phyloP scores from a whole-genome alignment of 2,113 vertebrate genomes.

The Polypterus bichir region DNA sequence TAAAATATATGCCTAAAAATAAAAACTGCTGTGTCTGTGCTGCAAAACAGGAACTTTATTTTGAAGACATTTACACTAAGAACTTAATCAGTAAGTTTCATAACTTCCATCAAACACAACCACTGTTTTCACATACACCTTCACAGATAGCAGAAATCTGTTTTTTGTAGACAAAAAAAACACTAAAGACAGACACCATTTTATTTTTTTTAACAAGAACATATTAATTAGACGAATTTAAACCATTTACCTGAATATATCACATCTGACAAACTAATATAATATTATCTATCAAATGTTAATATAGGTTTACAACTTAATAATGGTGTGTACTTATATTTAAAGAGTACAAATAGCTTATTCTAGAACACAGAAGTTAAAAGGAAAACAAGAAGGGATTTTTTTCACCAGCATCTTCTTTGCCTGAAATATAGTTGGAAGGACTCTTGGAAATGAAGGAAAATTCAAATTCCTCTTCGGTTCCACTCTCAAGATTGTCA shows the following conservation, averaged over 20 bases:
- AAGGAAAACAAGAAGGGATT: slow-evolving; percentile 47
- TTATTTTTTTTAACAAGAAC: too few species aligned
- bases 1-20: too few species aligned
- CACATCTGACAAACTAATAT: background rate
- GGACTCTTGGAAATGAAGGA: slow-evolving; percentile 34
- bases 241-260: background rate
- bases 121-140: too few species aligned
- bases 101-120: too few species aligned
- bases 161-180: too few species aligned
- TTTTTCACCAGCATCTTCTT: slow-evolving; percentile 13
- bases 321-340: background rate
- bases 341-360: background rate
- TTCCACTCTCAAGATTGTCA: slow-evolving; percentile 30
- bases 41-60: too few species aligned
- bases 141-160: too few species aligned
- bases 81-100: too few species aligned
- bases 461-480: slow-evolving; percentile 39
- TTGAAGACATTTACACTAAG: too few species aligned
- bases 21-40: too few species aligned
- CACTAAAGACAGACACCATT: too few species aligned
- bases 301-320: background rate
- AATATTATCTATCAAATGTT: background rate
- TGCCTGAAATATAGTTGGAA: slow-evolving; percentile 8
- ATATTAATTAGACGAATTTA: too few species aligned
- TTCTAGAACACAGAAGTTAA: slow-evolving; percentile 28